Conservation (phyloP, 2,888 invertebrate genomes). For the Barypeithes pellucidus region DNA sequence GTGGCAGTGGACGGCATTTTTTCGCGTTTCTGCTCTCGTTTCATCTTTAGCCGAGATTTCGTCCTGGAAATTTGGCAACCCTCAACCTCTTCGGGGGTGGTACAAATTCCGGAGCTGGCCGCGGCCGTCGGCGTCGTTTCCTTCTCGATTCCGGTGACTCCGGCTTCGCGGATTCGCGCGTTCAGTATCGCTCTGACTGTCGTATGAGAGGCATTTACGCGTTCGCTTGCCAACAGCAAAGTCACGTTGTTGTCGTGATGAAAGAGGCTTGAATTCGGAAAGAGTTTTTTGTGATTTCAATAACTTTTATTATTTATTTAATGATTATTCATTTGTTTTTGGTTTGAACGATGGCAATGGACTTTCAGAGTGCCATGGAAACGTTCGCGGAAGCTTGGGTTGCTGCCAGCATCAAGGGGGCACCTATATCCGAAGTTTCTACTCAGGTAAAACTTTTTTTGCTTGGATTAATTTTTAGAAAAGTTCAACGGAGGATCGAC, state of each 20-base stretch:
- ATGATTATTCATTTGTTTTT: slow-evolving; percentile 20
- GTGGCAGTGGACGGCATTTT: too few relatives aligned
- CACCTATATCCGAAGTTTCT: slow-evolving; percentile 74
- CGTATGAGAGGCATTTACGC: slow-evolving; percentile 58
- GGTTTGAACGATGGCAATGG: slow-evolving; percentile 76
- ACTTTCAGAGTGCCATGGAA: slow-evolving; percentile 99
- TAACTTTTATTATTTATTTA: slow-evolving; percentile 13
- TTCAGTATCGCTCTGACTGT: slow-evolving; percentile 64
- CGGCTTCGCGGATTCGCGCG: slow-evolving; percentile 45
- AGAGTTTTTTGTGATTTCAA: slow-evolving; percentile 16
- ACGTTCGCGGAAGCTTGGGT: slow-evolving; percentile 98
- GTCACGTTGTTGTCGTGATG: slow-evolving; percentile 66
- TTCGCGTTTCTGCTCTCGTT: too few relatives aligned
- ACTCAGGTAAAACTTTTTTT: slow-evolving; percentile 75
- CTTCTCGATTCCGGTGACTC: slow-evolving; percentile 54
- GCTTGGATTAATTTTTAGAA: neutral
- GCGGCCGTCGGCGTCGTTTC: slow-evolving; percentile 52
- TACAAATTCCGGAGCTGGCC: slow-evolving; percentile 61
- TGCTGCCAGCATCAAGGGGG: slow-evolving; percentile 87
- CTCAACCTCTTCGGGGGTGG: slow-evolving; percentile 65
- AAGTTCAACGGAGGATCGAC: too few relatives aligned
- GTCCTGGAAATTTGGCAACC: slow-evolving; percentile 37
- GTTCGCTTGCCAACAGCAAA: slow-evolving; percentile 57
- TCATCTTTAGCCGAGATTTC: neutral
- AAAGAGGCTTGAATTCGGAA: slow-evolving; percentile 31